phyloP scores from a whole-genome alignment of 2,888 invertebrate species.

The Drosophila meridionalis region DNA sequence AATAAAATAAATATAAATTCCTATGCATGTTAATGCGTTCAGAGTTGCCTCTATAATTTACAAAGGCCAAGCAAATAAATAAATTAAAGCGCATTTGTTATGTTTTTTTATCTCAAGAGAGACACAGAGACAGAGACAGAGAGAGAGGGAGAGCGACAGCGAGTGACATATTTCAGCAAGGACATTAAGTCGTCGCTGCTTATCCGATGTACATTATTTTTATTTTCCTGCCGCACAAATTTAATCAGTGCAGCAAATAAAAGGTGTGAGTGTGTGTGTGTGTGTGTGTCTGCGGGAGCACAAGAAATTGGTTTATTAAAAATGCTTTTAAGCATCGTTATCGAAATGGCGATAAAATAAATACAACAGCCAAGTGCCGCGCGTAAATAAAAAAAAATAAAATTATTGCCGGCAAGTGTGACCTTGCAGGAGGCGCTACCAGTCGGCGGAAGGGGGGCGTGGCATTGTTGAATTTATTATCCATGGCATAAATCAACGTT shows the following conservation, averaged over 20 bases:
- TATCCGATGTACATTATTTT: constrained; percentile 30
- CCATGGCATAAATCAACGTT: constrained; percentile 67
- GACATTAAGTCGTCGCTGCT: constrained; percentile 23
- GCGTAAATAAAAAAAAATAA: constrained; percentile 33
- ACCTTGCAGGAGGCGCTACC: constrained; percentile 5
- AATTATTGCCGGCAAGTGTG: not conserved
- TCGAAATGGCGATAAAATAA: constrained; percentile 51
- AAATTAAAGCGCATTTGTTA: constrained; percentile 8
- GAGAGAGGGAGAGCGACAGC: not conserved
- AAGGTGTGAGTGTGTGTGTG: not conserved
- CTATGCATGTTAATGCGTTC: not conserved
- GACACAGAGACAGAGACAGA: not conserved
- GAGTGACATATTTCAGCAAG: constrained; percentile 18
- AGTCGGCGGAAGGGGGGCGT: constrained; percentile 2
- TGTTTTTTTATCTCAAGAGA: constrained; percentile 10
- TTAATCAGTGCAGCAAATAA: constrained; percentile 25
- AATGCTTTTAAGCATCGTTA: constrained; percentile 57
- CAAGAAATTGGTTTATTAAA: constrained; percentile 56
- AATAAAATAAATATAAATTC: not conserved
- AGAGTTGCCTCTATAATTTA: not conserved
- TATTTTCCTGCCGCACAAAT: constrained; percentile 20
- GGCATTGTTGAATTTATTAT: constrained; percentile 67
- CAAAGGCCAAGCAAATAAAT: not conserved
- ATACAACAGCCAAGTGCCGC: constrained; percentile 35
- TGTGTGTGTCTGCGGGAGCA: constrained; percentile 6